phyloP scores from a whole-genome alignment of 2,797 vertebrate genomes.

The Gallinago nigripennis region DNA sequence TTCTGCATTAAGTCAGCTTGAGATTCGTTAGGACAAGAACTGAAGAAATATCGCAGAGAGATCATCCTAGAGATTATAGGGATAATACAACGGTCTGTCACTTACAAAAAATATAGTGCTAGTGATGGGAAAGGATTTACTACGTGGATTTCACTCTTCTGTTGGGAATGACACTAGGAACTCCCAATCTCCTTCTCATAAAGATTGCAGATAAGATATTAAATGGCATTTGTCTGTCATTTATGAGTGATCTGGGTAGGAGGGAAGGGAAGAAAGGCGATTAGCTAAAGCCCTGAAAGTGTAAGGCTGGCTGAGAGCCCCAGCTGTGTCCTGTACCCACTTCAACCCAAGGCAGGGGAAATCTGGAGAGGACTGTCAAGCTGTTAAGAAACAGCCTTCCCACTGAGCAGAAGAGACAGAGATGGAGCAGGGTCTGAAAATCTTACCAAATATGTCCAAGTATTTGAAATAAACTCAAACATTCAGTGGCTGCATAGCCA shows the following conservation, averaged over 20 bases:
- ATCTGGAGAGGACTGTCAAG: slow-evolving; percentile 38
- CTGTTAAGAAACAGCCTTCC: slow-evolving; percentile 64
- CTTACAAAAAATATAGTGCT: neutral
- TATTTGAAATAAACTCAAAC: slow-evolving; percentile 54
- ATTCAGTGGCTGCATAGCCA: slow-evolving; percentile 28
- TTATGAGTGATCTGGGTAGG: slow-evolving; percentile 9
- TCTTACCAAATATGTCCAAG: slow-evolving; percentile 66
- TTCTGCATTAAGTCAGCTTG: neutral
- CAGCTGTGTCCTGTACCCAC: slow-evolving; percentile 20
- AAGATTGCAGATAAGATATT: neutral
- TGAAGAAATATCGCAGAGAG: slow-evolving; percentile 11
- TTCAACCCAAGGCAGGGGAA: slow-evolving; percentile 5
- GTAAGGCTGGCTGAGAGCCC: slow-evolving; percentile 10
- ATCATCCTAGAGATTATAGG: neutral
- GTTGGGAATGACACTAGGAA: neutral
- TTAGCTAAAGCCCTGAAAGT: slow-evolving; percentile 14
- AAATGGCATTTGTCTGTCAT: slow-evolving; percentile 12
- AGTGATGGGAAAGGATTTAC: slow-evolving; percentile 11
- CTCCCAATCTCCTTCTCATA: neutral
- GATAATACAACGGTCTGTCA: neutral
- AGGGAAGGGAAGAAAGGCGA: neutral
- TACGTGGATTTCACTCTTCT: neutral
- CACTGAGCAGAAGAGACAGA: slow-evolving; percentile 64
- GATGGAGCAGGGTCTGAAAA: slow-evolving; percentile 50
- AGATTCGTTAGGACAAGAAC: neutral